These are phyloP conservation scores for Poeciliopsis gracilis DNA, from an alignment of 2,797 vertebrate species.

Conservation along the genomic window DNA sequence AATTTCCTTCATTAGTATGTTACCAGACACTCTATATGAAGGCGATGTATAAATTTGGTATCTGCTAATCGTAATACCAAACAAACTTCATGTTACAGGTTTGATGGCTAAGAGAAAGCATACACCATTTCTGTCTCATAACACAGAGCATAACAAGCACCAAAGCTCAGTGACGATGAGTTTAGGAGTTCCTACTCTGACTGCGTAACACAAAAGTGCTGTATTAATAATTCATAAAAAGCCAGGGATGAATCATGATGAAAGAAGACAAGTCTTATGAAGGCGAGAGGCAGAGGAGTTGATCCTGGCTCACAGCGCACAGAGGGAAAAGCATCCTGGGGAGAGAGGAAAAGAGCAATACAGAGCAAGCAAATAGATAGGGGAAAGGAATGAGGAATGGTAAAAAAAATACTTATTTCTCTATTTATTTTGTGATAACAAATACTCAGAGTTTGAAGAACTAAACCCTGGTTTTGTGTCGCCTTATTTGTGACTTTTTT, in stretches of 20 bases:
- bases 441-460: conserved; percentile 22
- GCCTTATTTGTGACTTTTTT: conserved; percentile 12
- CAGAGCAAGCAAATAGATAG: conserved; percentile 41
- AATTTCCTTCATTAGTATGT: background rate
- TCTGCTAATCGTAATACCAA: conserved; percentile 7
- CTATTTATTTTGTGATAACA: conserved; percentile 28
- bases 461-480: conserved; percentile 25
- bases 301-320: conserved; percentile 60
- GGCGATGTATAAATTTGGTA: background rate
- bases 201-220: conserved; percentile 70
- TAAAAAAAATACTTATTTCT: conserved; percentile 28
- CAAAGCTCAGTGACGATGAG: conserved; percentile 49
- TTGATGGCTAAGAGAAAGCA: conserved; percentile 11
- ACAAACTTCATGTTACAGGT: background rate
- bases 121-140: conserved; percentile 10
- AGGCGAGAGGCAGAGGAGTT: conserved; percentile 66
- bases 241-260: conserved; percentile 68
- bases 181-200: conserved; percentile 65
- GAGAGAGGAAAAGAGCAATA: conserved; percentile 32
- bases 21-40: background rate
- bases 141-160: conserved; percentile 43
- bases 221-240: conserved; percentile 82
- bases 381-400: conserved; percentile 42
- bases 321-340: conserved; percentile 44
- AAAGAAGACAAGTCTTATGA: conserved; percentile 71